Conservation (phyloP, 2,797 vertebrate genomes). For the Acipenser ruthenus region DNA sequence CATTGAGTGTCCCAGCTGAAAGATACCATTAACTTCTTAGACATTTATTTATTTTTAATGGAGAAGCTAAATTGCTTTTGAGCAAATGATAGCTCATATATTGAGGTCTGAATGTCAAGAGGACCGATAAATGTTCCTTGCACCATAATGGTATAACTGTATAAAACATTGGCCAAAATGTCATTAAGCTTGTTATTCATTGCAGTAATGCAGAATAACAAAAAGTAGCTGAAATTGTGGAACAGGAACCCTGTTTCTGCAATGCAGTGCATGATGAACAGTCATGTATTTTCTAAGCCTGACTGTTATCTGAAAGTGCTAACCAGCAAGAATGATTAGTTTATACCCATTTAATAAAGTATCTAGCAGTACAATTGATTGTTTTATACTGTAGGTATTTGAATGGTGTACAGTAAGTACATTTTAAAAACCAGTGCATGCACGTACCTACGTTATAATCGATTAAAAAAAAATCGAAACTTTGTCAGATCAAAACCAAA, state of each 20-base stretch:
- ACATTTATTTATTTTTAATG: conserved; percentile 67
- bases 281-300: too few relatives aligned
- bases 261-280: too few relatives aligned
- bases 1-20: conserved; percentile 41
- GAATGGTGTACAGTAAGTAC: too few relatives aligned
- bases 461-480: too few relatives aligned
- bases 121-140: conserved; percentile 44
- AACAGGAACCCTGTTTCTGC: background rate
- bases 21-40: conserved; percentile 54
- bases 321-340: too few relatives aligned
- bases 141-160: conserved; percentile 23
- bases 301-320: too few relatives aligned
- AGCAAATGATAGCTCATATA: conserved; percentile 49
- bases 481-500: too few relatives aligned
- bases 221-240: background rate
- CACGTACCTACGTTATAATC: too few relatives aligned
- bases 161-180: conserved; percentile 32
- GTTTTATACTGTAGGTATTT: too few relatives aligned
- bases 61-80: conserved; percentile 59
- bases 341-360: too few relatives aligned
- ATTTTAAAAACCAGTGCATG: too few relatives aligned
- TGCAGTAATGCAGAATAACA: conserved; percentile 10
- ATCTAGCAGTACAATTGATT: too few relatives aligned
- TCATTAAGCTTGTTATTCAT: conserved; percentile 35
- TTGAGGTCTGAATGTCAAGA: conserved; percentile 47